A percentile compares a stretch with the other conserved stretches of the same genome.
These are phyloP conservation scores for Sigmodon hispidus DNA, from an alignment of 2,113 vertebrate species.

Conservation along the genomic window DNA sequence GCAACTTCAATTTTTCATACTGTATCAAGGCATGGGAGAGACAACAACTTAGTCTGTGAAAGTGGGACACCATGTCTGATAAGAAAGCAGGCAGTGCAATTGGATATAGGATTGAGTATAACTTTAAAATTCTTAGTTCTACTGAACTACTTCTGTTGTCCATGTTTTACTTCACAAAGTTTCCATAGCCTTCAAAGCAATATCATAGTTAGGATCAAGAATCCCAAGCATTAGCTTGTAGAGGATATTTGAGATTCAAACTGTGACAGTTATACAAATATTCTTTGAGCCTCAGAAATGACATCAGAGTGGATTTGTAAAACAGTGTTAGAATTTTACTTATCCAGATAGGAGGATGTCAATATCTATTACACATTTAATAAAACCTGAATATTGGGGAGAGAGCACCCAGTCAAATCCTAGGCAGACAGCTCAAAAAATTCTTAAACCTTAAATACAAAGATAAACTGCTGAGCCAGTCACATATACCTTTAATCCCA, in stretches of 20 bases:
- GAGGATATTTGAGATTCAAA: background rate
- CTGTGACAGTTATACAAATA: background rate
- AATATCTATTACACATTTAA: no score
- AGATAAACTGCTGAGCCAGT: no score
- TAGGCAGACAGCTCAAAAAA: no score
- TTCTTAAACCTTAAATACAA: no score
- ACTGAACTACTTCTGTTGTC: background rate
- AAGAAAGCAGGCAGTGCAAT: background rate
- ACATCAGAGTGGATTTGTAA: background rate
- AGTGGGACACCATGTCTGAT: background rate
- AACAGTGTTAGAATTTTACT: background rate
- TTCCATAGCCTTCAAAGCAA: background rate
- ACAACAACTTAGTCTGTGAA: background rate
- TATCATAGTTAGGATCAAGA: background rate
- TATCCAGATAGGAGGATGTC: background rate
- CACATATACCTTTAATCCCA: no score
- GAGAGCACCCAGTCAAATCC: no score
- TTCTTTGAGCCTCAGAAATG: background rate
- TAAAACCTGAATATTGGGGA: no score
- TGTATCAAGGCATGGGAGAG: background rate
- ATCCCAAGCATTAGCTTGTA: background rate
- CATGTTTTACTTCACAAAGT: background rate
- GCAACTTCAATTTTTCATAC: background rate
- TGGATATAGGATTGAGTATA: background rate
- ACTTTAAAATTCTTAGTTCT: background rate